Conservation (phyloP, 2,888 invertebrate species). For the Syrista parreyssii region DNA sequence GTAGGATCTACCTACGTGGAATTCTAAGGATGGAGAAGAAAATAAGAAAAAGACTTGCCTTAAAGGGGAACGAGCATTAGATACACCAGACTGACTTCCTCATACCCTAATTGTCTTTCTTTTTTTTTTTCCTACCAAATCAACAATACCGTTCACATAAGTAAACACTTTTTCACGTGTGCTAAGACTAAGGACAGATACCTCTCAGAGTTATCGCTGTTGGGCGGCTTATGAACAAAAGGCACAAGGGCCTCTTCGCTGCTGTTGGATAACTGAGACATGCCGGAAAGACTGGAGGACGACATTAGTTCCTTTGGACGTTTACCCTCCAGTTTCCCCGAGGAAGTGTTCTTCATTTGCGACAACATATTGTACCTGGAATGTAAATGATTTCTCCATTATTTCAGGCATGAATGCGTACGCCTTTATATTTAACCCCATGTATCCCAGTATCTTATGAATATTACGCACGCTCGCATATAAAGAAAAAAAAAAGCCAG, state of each 20-base stretch:
- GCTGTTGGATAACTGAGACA: constrained; percentile 63
- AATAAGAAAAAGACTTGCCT: background rate
- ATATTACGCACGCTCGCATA: background rate
- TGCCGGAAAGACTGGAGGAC: constrained; percentile 63
- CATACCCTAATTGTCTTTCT: background rate
- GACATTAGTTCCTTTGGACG: constrained; percentile 61
- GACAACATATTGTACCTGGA: constrained; percentile 52
- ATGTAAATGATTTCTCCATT: constrained; percentile 1
- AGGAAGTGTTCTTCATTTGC: constrained; percentile 45
- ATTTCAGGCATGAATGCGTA: background rate
- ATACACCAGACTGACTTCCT: background rate
- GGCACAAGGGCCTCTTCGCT: constrained; percentile 62
- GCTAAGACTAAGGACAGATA: constrained; percentile 22
- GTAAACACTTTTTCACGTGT: background rate
- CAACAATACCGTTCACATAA: background rate
- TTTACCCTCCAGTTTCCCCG: constrained; percentile 56
- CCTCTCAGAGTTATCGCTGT: constrained; percentile 54
- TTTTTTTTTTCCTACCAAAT: background rate
- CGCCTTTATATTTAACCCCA: background rate
- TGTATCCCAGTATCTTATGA: background rate
- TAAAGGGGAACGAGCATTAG: background rate
- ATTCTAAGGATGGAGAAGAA: background rate
- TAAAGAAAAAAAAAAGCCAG: background rate
- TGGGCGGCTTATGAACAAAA: constrained; percentile 56
- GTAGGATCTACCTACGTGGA: background rate